Evolutionary conservation across 1,140 invertebrate species (phyloP), one percentile per base, ranked within the genome.

Genomic region (Brachionus paranguensis): DNA sequence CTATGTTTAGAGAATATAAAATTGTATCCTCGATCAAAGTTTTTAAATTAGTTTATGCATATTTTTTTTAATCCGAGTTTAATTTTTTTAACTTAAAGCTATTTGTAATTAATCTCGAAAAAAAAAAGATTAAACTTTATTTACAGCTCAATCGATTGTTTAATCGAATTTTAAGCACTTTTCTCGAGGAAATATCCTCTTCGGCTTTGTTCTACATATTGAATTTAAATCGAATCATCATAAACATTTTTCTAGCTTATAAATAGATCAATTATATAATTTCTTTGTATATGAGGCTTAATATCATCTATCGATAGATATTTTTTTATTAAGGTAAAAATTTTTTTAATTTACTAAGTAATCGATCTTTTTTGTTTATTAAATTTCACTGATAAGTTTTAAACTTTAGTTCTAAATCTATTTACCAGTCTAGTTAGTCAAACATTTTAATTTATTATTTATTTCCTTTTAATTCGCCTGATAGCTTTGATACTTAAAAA

Each of bases 61-160:
- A 12, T 64, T 64, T 12, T 68, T 68, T 68, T 68, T 68, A 60
- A 60, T 60, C 53, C 53, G n/a, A 60, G 53, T 60, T 60, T 20
- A 60, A 24, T 29, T 72, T 72, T 41, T 43, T 72, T 72, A 43
- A n/a, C 68, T 72, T 17, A 43, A 72, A 72, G 33, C 37, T 41
- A 24, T 41, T 45, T 72, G 8, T 72, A 47, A 76, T 47, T 50
- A 50, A 50, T 50, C 7, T 17, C 11, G 11, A 50, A n/a, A 7
- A 74, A 37, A 27, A 27, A 50, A n/a, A n/a, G 12, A 76, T 45
- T 50, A 0, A 50, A 50, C 20, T 50, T 76, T 14, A 27, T 76
- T 76, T 76, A 45, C 72, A 76, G 72, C 47, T 76, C 72, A 76
- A 50, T 76, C 27, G 27, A 76, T 72, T 50, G 43, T 50, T 76